phyloP scores from a whole-genome alignment of 2,888 invertebrate species.

The Julus scanicus region DNA sequence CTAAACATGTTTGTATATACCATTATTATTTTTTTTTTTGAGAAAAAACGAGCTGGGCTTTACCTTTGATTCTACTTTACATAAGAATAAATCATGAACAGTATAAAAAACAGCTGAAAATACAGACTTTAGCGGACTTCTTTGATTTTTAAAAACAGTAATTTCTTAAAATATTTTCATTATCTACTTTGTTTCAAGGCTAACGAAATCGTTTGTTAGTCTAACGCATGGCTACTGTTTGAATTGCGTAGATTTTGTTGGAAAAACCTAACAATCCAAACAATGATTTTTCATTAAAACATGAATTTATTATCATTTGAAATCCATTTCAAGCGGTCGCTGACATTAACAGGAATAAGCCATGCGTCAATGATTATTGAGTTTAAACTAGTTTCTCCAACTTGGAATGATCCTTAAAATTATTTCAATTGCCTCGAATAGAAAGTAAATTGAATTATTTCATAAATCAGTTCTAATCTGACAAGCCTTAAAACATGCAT shows the following conservation, averaged over 20 bases:
- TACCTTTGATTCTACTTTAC: too few relatives aligned
- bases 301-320: not conserved
- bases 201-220: not conserved
- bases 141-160: too few relatives aligned
- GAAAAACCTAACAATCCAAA: not conserved
- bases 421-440: not conserved
- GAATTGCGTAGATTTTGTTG: too few relatives aligned
- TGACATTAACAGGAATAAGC: constrained; percentile 39
- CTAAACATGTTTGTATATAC: too few relatives aligned
- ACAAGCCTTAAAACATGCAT: not conserved
- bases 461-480: constrained; percentile 14
- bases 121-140: too few relatives aligned
- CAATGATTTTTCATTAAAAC: not conserved
- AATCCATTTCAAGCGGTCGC: constrained; percentile 21
- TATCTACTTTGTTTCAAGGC: too few relatives aligned
- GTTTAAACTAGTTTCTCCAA: constrained; percentile 5
- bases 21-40: too few relatives aligned
- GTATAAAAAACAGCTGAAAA: too few relatives aligned
- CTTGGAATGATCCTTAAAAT: not conserved
- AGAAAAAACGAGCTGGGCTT: too few relatives aligned
- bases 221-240: not conserved
- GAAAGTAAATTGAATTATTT: constrained; percentile 39
- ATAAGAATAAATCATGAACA: too few relatives aligned
- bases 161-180: too few relatives aligned
- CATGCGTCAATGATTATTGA: constrained; percentile 16